A percentile compares a stretch with the other conserved stretches of the same genome.
These are phyloP conservation scores for Limnephilus rhombicus DNA, from an alignment of 2,888 invertebrate species.

Conservation along the genomic window DNA sequence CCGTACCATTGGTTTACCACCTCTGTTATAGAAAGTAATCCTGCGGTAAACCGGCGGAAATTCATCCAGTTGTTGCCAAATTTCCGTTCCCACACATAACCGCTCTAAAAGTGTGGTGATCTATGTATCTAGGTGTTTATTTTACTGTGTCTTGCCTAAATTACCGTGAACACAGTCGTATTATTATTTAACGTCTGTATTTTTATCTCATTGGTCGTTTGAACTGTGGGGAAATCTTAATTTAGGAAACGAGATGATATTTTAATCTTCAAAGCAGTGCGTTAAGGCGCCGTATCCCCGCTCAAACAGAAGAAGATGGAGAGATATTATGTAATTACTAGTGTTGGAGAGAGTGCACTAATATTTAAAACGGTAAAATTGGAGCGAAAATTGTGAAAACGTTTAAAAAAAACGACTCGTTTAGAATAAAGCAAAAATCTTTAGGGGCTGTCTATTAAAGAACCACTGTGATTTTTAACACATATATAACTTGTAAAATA, in stretches of 20 bases:
- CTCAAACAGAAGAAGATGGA: no score
- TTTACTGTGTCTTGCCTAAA: background rate
- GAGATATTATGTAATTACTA: no score
- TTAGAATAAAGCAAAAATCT: no score
- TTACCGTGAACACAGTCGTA: background rate
- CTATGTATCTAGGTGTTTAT: background rate
- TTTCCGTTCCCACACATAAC: conserved; percentile 24
- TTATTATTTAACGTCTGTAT: background rate
- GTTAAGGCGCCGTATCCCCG: no score
- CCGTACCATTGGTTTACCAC: background rate
- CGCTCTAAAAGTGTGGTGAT: background rate
- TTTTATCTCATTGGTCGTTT: background rate
- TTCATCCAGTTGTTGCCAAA: conserved; percentile 13
- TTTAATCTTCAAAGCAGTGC: background rate
- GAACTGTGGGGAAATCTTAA: conserved; percentile 9
- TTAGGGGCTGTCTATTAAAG: no score
- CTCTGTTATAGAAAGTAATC: conserved; percentile 6
- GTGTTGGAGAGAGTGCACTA: no score
- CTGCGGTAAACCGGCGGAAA: background rate
- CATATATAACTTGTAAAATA: no score
- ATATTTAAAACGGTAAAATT: no score
- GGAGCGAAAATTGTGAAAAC: no score
- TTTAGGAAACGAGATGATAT: background rate
- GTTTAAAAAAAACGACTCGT: no score
- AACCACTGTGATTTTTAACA: no score